These are phyloP conservation scores for Elachura formosa DNA, from an alignment of 2,113 vertebrate genomes.

Conservation along the genomic window DNA sequence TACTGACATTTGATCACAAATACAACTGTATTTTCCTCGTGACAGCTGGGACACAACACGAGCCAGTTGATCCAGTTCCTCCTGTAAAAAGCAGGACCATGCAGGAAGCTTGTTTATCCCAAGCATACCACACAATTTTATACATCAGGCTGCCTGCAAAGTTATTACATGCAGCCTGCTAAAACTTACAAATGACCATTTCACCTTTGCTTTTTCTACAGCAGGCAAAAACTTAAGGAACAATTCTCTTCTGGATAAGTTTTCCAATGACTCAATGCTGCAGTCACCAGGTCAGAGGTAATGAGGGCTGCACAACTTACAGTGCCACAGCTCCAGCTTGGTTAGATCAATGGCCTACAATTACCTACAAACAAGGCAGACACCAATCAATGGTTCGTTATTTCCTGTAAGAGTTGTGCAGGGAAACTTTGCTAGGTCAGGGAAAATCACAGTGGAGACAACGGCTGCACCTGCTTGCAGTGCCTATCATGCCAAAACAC, in stretches of 20 bases:
- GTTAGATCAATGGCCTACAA: slow-evolving; percentile 77
- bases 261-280: slow-evolving; percentile 26
- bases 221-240: slow-evolving; percentile 26
- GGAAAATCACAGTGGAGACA: slow-evolving; percentile 56
- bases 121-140: neutral
- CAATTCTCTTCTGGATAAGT: slow-evolving; percentile 42
- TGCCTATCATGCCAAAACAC: slow-evolving; percentile 35
- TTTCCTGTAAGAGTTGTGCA: slow-evolving; percentile 64
- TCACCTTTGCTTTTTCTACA: slow-evolving; percentile 32
- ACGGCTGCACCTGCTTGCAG: slow-evolving; percentile 53
- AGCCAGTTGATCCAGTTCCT: slow-evolving; percentile 61
- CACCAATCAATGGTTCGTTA: slow-evolving; percentile 76
- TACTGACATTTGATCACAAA: slow-evolving; percentile 73
- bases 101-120: slow-evolving; percentile 20
- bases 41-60: slow-evolving; percentile 62
- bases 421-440: slow-evolving; percentile 67
- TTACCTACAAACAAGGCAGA: slow-evolving; percentile 77
- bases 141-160: neutral
- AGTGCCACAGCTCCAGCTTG: slow-evolving; percentile 33
- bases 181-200: slow-evolving; percentile 27
- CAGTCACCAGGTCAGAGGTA: slow-evolving; percentile 67
- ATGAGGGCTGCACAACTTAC: slow-evolving; percentile 53
- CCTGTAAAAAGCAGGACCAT: neutral
- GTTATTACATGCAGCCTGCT: neutral
- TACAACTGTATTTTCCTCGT: slow-evolving; percentile 57